phyloP scores from a whole-genome alignment of 2,797 vertebrate species.

The Neosilurus mollespiculum region DNA sequence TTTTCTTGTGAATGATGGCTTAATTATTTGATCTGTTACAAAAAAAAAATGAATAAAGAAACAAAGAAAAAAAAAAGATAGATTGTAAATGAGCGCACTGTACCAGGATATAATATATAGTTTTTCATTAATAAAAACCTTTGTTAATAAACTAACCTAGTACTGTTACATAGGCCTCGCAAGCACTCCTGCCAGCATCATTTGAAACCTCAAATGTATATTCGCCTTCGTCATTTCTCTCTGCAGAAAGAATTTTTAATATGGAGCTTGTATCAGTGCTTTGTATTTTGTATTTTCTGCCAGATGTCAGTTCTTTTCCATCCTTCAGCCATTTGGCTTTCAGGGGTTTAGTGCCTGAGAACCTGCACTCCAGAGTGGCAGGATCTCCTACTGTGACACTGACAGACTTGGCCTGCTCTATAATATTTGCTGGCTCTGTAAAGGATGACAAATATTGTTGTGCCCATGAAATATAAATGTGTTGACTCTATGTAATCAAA shows the following conservation, averaged over 20 bases:
- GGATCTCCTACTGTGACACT: constrained; percentile 96
- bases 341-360: constrained; percentile 90
- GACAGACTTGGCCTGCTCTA: constrained; percentile 89
- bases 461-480: not conserved
- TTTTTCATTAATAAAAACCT: not conserved
- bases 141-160: constrained; percentile 81
- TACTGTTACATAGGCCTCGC: constrained; percentile 85
- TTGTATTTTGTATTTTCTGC: constrained; percentile 88
- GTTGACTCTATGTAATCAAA: not conserved
- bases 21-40: constrained; percentile 92
- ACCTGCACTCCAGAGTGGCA: constrained; percentile 90
- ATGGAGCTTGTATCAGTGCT: constrained; percentile 85
- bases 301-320: constrained; percentile 82
- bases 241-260: constrained; percentile 87
- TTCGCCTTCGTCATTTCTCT: constrained; percentile 87
- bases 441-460: constrained; percentile 61
- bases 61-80: constrained; percentile 23
- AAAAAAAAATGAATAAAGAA: too few species aligned
- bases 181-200: constrained; percentile 87
- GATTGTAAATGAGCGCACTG: not conserved
- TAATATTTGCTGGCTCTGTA: constrained; percentile 90
- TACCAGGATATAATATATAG: not conserved
- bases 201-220: constrained; percentile 92
- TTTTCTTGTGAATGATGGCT: constrained; percentile 94
- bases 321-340: constrained; percentile 87